These are phyloP conservation scores for Epistrophe eligans DNA, from an alignment of 2,888 invertebrate species.

Conservation along the genomic window DNA sequence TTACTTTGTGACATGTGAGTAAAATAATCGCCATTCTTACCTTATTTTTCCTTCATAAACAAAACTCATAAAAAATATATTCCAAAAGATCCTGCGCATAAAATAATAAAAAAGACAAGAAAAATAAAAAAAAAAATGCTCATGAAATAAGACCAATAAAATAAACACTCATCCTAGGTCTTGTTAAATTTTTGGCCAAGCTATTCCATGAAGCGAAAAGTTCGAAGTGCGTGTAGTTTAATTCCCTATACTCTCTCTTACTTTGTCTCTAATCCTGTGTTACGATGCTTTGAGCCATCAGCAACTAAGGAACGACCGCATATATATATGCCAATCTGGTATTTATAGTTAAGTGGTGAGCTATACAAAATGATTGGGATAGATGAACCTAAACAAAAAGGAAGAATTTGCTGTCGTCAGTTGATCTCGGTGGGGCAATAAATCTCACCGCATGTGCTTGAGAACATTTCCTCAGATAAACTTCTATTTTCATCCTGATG, in stretches of 20 bases:
- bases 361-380: conserved; percentile 47
- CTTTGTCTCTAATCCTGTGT: neutral
- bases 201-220: neutral
- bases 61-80: neutral
- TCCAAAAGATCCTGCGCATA: neutral
- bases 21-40: no score
- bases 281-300: neutral
- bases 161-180: neutral
- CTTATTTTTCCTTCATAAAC: no score
- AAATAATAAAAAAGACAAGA: neutral
- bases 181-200: neutral
- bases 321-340: conserved; percentile 34
- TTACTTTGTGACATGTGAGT: no score
- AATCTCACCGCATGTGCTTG: conserved; percentile 64
- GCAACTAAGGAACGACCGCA: conserved; percentile 24
- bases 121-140: neutral
- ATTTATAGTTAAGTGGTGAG: conserved; percentile 56
- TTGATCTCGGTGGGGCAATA: conserved; percentile 65
- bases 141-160: neutral
- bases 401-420: conserved; percentile 54
- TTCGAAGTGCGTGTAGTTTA: neutral
- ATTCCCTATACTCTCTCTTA: neutral
- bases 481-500: conserved; percentile 20
- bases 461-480: conserved; percentile 28
- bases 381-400: conserved; percentile 27